Evolutionary conservation across 2,888 invertebrate genomes (phyloP), one percentile per base, ranked within the genome.

Genomic region (Therioaphis trifolii): DNA sequence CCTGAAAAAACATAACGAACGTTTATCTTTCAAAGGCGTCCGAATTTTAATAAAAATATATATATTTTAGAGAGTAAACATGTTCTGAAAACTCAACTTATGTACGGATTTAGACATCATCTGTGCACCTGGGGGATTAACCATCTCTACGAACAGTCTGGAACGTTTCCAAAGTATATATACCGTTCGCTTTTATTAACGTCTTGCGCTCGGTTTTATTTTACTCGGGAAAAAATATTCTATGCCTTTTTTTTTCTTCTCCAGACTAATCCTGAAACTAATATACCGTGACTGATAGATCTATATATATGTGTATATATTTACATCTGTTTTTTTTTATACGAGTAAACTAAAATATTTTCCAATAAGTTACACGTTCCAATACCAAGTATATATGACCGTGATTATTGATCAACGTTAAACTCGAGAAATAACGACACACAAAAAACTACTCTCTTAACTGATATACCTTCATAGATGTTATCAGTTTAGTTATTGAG

Each of bases 31-130:
- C n/a, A 61, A 75, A 58, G 12, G 43, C n/a, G 2, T 43, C 24
- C 3, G 29, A 27, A 63, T 63, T 77, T 66, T 35, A 63, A 66
- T 76, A 77, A 66, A 77, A 35, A 49, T 24, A 9, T 3, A n/a
- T n/a, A 21, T 49, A 4, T 76, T 63, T 66, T 49, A 63, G 40
- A 24, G 5, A 78, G 52, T 69, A 61, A 72, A 61, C 63, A 71
- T 63, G 49, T 61, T 35, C 61, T 61, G 46, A 58, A 71, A 80
- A 58, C 71, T 80, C 58, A 18, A 61, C 72, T 72, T 72, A 35
- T 71, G 61, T 72, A 82, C 80, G 55, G 80, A 82, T 82, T 82
- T 82, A 82, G 80, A 82, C 58, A 63, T 72, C 80, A 63, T 61
- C 72, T 82, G 80, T 43, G 58, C 52, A 79, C 79, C 79, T 79